Evolutionary conservation across 1,140 invertebrate genomes (phyloP), one percentile per base, ranked within the genome.

Genomic region (Papilio polytes): DNA sequence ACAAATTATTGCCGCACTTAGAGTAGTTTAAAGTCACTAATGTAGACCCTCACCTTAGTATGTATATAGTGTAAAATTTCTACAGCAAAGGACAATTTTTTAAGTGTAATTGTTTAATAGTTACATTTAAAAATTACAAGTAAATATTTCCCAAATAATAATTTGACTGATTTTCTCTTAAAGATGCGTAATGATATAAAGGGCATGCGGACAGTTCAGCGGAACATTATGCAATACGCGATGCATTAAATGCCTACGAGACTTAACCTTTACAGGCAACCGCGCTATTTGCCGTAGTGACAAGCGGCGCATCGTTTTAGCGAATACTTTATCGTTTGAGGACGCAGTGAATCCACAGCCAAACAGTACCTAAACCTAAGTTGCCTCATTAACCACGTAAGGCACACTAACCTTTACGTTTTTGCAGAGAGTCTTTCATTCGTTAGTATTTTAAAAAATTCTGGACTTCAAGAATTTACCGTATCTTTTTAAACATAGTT

Each of bases 221-320:
- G 80, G 82, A 83, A 82, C 63, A 81, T 93, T 89, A 88, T 87
- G 91, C 90, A 92, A 94, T 79, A 59, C 78, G 72, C 85, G 78
- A 83, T 89, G 88, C 89, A 92, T 91, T 91, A 89, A 89, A 90
- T 91, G 89, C 90, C 85, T 81, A 91, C 88, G 89, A 89, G 89
- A 86, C 88, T 85, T 90, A 92, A 91, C 92, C 91, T 93, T 93
- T 92, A 81, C 86, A 84, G 84, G 84, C 70, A 82, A 89, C 85
- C 84, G 84, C 81, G 84, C 84, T 86, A 86, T 90, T 90, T 90
- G 88, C 85, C 83, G 88, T 82, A 83, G 81, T 82, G 84, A 89
- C 87, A 85, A 83, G 72, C 59, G 22, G 74, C 76, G 76, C 76
- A 78, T 78, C 76, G 76, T 78, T 78, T 77, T 78, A 78, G 76